Conservation (phyloP, 2,113 vertebrate species). For the Upupa epops region DNA sequence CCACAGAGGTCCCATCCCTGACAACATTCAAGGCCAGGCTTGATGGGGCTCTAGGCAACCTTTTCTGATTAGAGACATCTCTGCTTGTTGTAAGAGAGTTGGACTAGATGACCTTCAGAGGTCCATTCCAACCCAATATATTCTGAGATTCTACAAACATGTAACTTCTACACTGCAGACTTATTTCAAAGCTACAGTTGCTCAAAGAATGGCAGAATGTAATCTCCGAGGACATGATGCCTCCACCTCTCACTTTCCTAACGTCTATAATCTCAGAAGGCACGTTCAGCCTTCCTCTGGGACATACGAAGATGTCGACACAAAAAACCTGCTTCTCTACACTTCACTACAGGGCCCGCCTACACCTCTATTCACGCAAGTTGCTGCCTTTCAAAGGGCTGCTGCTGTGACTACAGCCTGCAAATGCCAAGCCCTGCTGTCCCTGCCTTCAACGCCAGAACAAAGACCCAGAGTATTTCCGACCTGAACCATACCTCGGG, state of each 20-base stretch:
- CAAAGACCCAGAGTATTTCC: accelerated
- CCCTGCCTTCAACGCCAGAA: neutral
- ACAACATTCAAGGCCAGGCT: too few relatives aligned
- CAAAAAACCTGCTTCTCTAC: neutral
- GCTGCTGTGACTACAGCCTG: accelerated
- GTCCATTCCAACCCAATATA: too few relatives aligned
- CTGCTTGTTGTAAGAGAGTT: too few relatives aligned
- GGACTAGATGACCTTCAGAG: too few relatives aligned
- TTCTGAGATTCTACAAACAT: too few relatives aligned
- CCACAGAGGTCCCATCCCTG: too few relatives aligned
- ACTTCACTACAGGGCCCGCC: neutral
- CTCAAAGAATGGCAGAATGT: neutral
- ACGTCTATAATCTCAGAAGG: neutral
- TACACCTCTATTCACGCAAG: neutral
- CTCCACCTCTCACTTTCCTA: neutral
- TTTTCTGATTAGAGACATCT: too few relatives aligned
- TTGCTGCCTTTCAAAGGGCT: neutral
- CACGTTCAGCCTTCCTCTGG: neutral
- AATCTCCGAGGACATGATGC: neutral
- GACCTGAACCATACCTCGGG: neutral
- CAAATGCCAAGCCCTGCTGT: accelerated
- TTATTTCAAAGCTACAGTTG: neutral
- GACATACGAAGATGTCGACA: accelerated
- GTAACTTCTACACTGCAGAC: neutral
- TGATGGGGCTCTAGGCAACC: too few relatives aligned